These are phyloP conservation scores for Sebastes diaconus DNA, from an alignment of 2,797 vertebrate species.

Conservation along the genomic window DNA sequence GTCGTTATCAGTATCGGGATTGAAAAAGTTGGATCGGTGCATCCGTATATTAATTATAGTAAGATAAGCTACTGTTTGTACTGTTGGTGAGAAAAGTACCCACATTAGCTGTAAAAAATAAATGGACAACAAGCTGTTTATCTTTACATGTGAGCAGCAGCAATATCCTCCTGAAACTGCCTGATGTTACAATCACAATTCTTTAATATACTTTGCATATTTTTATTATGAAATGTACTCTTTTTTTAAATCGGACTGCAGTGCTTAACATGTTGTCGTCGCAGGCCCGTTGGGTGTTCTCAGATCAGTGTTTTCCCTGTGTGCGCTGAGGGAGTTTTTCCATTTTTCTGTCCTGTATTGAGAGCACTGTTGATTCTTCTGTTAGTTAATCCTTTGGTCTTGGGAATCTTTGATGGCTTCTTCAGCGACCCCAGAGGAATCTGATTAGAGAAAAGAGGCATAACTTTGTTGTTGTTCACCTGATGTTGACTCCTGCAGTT, in stretches of 20 bases:
- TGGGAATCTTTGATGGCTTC: conserved; percentile 83
- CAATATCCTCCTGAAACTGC: not conserved
- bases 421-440: conserved; percentile 75
- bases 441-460: conserved; percentile 60
- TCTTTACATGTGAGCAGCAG: not conserved
- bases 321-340: conserved; percentile 4
- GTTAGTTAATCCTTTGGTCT: conserved; percentile 77
- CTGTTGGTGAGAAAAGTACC: not conserved
- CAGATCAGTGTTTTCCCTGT: conserved; percentile 13
- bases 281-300: not conserved
- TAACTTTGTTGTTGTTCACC: not conserved
- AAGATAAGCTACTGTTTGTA: not conserved
- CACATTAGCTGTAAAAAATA: not conserved
- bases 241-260: not conserved
- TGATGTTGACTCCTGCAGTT: no score
- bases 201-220: not conserved
- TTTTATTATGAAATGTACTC: not conserved
- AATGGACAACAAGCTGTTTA: not conserved
- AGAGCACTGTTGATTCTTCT: conserved; percentile 69
- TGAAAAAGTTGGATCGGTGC: no score
- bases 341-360: conserved; percentile 19
- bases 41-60: not conserved
- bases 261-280: not conserved
- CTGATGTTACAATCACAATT: not conserved
- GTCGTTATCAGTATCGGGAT: no score